phyloP scores from a whole-genome alignment of 2,888 invertebrate genomes.

The Neoitamus cyanurus region DNA sequence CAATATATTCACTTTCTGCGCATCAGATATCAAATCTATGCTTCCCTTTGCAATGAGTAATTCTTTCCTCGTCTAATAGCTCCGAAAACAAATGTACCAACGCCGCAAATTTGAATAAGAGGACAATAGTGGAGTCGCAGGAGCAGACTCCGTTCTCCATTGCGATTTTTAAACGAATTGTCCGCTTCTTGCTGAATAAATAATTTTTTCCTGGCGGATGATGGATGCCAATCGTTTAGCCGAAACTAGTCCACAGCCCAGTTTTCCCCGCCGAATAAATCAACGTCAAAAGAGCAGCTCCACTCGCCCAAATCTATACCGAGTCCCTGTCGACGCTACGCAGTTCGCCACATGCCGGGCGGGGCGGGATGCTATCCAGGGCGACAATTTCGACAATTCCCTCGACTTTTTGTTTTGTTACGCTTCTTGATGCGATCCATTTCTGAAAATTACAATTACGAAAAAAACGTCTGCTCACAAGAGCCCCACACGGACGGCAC shows the following conservation, averaged over 20 bases:
- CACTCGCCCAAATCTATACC: neutral
- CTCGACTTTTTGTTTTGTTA: neutral
- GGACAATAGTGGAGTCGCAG: neutral
- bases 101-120: neutral
- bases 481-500: neutral
- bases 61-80: neutral
- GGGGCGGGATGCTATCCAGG: neutral
- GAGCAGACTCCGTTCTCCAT: neutral
- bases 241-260: neutral
- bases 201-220: neutral
- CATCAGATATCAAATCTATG: neutral
- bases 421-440: neutral
- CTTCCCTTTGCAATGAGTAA: neutral
- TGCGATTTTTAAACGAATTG: neutral
- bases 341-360: neutral
- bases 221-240: neutral
- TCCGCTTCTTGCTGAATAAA: slow-evolving; percentile 1
- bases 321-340: neutral
- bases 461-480: neutral
- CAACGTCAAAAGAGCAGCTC: neutral
- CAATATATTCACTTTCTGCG: neutral
- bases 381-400: neutral
- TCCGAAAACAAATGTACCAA: neutral
- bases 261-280: neutral
- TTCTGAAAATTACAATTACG: neutral